phyloP scores from a whole-genome alignment of 2,797 vertebrate genomes.

The Perdix hodgsoniae region DNA sequence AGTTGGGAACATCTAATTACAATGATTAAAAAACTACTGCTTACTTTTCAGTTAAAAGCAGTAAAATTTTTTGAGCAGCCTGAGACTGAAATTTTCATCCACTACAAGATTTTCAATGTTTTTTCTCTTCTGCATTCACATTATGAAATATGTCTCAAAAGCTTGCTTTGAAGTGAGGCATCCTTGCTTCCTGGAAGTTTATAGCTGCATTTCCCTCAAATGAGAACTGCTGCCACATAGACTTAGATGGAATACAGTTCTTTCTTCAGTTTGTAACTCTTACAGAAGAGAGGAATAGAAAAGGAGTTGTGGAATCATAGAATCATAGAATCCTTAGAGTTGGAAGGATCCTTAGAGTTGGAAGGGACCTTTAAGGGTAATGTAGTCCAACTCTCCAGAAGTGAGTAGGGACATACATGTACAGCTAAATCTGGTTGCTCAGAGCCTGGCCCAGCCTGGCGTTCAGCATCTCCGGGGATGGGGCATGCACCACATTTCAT shows the following conservation, averaged over 20 bases:
- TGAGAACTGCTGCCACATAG: slow-evolving; percentile 41
- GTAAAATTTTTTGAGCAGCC: background rate
- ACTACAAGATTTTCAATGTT: background rate
- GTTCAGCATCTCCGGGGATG: too few relatives aligned
- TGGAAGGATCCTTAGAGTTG: too few relatives aligned
- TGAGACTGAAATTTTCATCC: background rate
- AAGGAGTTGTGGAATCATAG: background rate
- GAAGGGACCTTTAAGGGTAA: too few relatives aligned
- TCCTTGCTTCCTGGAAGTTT: background rate
- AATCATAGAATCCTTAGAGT: too few relatives aligned
- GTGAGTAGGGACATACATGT: too few relatives aligned
- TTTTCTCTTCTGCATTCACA: background rate
- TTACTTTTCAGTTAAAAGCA: background rate
- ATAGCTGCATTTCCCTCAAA: slow-evolving; percentile 15
- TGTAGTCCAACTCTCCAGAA: too few relatives aligned
- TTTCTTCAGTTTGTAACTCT: background rate
- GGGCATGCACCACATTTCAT: too few relatives aligned
- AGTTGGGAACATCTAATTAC: background rate
- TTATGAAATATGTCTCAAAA: background rate
- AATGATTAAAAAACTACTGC: background rate
- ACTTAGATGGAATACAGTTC: slow-evolving; percentile 19
- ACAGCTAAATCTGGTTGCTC: too few relatives aligned
- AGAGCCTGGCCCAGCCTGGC: too few relatives aligned
- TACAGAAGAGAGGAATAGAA: background rate
- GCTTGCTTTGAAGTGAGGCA: background rate